phyloP scores from a whole-genome alignment of 1,140 invertebrate genomes.

The Venturia canescens region DNA sequence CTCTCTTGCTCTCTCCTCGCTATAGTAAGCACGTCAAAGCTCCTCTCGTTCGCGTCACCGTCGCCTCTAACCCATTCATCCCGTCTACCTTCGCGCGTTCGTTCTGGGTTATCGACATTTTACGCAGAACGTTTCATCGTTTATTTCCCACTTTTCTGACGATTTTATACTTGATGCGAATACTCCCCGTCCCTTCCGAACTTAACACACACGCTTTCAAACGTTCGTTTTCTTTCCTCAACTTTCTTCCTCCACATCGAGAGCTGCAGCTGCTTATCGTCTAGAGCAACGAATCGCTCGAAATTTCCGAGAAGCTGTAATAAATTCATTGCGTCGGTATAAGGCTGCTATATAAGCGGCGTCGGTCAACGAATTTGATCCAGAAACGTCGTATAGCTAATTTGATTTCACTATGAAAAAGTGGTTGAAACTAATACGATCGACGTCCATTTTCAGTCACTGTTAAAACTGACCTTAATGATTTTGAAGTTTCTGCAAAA shows the following conservation, averaged over 20 bases:
- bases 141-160: slow-evolving; percentile 51
- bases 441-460: too few species aligned
- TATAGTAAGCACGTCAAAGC: slow-evolving; percentile 5
- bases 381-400: too few species aligned
- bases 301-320: slow-evolving; percentile 47
- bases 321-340: neutral
- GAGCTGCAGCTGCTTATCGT: slow-evolving; percentile 57
- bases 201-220: neutral
- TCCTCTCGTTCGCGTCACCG: neutral
- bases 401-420: too few species aligned
- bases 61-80: slow-evolving; percentile 49
- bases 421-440: too few species aligned
- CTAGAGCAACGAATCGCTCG: slow-evolving; percentile 52
- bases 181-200: neutral
- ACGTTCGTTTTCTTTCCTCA: neutral
- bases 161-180: neutral
- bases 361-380: too few species aligned
- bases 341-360: too few species aligned
- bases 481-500: too few species aligned
- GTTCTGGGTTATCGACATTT: slow-evolving; percentile 57
- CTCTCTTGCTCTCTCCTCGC: slow-evolving; percentile 34
- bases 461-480: too few species aligned
- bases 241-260: slow-evolving; percentile 39
- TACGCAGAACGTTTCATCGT: slow-evolving; percentile 53
- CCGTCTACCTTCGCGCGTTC: slow-evolving; percentile 16